These are phyloP conservation scores for Python bivittatus DNA, from an alignment of 2,113 vertebrate genomes.

Conservation along the genomic window DNA sequence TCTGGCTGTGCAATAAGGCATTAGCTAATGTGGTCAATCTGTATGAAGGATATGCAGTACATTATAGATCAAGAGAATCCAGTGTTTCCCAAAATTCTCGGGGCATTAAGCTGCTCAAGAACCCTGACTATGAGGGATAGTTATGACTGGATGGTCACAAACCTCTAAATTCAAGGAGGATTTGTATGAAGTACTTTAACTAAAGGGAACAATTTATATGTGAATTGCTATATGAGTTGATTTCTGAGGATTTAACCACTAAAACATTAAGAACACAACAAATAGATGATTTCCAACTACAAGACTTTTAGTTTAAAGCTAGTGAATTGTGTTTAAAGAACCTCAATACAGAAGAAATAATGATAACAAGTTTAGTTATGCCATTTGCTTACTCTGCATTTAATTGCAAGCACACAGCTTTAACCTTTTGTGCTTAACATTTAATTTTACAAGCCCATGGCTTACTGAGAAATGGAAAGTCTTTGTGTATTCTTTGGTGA, in stretches of 20 bases:
- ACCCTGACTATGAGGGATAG: background rate
- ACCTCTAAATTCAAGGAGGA: background rate
- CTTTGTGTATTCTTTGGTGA: conserved; percentile 51
- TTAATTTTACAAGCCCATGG: conserved; percentile 64
- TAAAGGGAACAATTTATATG: background rate
- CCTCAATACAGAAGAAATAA: conserved; percentile 20
- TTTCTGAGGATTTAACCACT: background rate
- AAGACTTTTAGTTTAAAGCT: conserved; percentile 35
- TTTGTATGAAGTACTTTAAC: background rate
- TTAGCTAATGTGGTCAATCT: background rate
- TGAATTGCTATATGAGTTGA: too few species aligned
- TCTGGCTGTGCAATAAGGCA: background rate
- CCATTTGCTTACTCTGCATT: conserved; percentile 28
- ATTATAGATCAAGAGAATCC: background rate
- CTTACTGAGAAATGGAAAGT: conserved; percentile 61
- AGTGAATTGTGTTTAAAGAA: conserved; percentile 1
- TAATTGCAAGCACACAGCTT: conserved; percentile 51
- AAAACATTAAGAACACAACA: background rate
- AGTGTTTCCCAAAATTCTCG: background rate
- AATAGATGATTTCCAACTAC: background rate
- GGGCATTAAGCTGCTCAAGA: background rate
- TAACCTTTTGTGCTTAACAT: conserved; percentile 58
- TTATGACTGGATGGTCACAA: background rate
- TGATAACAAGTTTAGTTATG: background rate
- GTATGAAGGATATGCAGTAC: too few species aligned